phyloP scores from a whole-genome alignment of 2,888 invertebrate genomes.

The Ophion slaviceki region DNA sequence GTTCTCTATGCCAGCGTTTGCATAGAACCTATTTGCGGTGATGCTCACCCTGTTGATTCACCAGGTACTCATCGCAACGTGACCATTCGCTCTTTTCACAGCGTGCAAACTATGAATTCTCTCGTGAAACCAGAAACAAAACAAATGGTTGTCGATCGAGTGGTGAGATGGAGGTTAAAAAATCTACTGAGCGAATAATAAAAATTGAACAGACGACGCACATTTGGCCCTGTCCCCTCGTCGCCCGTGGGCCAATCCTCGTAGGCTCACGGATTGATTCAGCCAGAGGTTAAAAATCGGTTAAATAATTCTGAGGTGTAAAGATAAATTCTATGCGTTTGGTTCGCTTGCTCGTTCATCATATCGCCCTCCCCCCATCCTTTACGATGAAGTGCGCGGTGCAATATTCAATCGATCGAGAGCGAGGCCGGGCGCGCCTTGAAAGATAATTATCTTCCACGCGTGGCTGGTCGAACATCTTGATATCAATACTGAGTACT shows the following conservation, averaged over 20 bases:
- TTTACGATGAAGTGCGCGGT: neutral
- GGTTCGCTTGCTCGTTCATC: conserved; percentile 30
- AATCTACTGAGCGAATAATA: conserved; percentile 60
- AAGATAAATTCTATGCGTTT: conserved; percentile 17
- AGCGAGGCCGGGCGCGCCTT: conserved; percentile 74
- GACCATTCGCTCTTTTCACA: conserved; percentile 63
- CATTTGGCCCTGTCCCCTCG: conserved; percentile 7
- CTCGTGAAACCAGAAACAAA: conserved; percentile 58
- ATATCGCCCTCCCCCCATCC: conserved; percentile 6
- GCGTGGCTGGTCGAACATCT: conserved; percentile 73
- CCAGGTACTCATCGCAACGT: conserved; percentile 51
- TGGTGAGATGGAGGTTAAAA: conserved; percentile 7
- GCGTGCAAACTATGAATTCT: conserved; percentile 61
- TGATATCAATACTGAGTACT: conserved; percentile 52
- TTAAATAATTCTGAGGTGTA: conserved; percentile 33
- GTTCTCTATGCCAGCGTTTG: conserved; percentile 52
- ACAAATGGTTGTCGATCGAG: conserved; percentile 26
- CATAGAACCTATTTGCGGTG: conserved; percentile 62
- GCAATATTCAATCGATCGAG: conserved; percentile 51
- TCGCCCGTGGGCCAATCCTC: neutral
- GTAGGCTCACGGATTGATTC: conserved; percentile 8
- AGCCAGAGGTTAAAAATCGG: conserved; percentile 51
- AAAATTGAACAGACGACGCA: conserved; percentile 63
- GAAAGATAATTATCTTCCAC: conserved; percentile 77
- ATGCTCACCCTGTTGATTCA: conserved; percentile 62